A percentile compares a stretch with the other conserved stretches of the same genome.
phyloP scores from a whole-genome alignment of 2,888 invertebrate genomes.

The Prosopocoilus inquinatus region DNA sequence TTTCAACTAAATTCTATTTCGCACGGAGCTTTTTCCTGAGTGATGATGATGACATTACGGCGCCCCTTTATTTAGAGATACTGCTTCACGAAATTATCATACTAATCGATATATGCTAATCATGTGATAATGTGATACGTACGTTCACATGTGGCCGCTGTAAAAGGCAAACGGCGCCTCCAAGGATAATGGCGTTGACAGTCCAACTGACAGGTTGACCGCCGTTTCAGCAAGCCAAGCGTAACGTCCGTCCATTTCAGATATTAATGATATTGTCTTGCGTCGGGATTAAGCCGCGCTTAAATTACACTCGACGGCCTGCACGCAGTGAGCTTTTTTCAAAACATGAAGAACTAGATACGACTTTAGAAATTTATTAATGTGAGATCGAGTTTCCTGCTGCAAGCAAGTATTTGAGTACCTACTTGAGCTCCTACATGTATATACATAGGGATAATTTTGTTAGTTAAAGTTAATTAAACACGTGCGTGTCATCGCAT shows the following conservation, averaged over 20 bases:
- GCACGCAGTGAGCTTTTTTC: not conserved
- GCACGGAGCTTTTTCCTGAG: no score
- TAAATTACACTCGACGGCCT: not conserved
- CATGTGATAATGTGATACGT: no score
- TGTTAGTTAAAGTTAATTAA: no score
- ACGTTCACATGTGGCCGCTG: not conserved
- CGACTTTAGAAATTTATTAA: not conserved
- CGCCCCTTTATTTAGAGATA: no score
- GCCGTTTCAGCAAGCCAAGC: not conserved
- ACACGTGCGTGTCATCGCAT: no score
- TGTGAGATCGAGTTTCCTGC: not conserved
- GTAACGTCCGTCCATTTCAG: constrained; percentile 1
- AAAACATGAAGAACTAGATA: not conserved
- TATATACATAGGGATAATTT: no score
- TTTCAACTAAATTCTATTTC: no score
- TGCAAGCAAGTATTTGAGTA: no score
- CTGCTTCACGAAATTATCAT: no score
- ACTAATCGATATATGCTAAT: no score
- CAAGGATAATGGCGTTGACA: not conserved
- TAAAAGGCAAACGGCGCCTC: not conserved
- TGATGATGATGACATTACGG: no score
- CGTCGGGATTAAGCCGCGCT: not conserved
- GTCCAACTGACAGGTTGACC: not conserved
- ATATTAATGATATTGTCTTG: constrained; percentile 5
- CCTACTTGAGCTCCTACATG: no score